A percentile compares a stretch with the other conserved stretches of the same genome.
Conservation (phyloP, 2,113 vertebrate species). For the Tachysurus vachellii region DNA sequence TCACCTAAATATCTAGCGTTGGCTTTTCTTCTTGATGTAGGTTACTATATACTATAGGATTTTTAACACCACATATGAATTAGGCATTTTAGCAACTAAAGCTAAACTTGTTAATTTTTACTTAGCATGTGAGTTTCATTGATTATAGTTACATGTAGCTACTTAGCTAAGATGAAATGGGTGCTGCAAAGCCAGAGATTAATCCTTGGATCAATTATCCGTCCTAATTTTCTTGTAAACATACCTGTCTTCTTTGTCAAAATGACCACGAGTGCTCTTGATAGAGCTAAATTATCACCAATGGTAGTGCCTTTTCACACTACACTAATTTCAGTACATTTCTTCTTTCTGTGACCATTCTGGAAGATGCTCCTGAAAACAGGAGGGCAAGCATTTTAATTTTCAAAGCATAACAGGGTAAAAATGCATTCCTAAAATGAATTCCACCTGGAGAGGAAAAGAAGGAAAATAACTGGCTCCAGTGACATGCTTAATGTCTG, state of each 20-base stretch:
- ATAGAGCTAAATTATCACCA: not conserved
- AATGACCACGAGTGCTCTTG: not conserved
- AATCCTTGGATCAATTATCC: not conserved
- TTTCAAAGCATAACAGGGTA: constrained; percentile 8
- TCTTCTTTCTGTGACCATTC: not conserved
- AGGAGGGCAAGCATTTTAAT: constrained; percentile 8
- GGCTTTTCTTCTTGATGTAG: not conserved
- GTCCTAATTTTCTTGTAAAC: not conserved
- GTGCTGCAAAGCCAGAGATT: not conserved
- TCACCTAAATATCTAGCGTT: not conserved
- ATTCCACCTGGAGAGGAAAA: constrained; percentile 40
- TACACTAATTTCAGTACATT: not conserved
- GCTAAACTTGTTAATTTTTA: not conserved
- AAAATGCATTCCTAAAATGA: constrained; percentile 46
- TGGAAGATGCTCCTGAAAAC: not conserved
- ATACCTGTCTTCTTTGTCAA: not conserved
- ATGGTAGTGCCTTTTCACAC: not conserved
- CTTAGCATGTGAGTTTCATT: not conserved
- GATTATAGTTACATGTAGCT: not conserved
- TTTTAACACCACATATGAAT: not conserved
- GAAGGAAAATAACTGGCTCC: constrained; percentile 39
- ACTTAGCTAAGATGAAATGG: not conserved
- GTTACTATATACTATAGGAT: not conserved
- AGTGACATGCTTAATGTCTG: constrained; percentile 48
- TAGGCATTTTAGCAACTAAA: not conserved